Evolutionary conservation across 35 echinoderm and acorn worm species (phyloP).

Genomic region (Patiria miniata): DNA sequence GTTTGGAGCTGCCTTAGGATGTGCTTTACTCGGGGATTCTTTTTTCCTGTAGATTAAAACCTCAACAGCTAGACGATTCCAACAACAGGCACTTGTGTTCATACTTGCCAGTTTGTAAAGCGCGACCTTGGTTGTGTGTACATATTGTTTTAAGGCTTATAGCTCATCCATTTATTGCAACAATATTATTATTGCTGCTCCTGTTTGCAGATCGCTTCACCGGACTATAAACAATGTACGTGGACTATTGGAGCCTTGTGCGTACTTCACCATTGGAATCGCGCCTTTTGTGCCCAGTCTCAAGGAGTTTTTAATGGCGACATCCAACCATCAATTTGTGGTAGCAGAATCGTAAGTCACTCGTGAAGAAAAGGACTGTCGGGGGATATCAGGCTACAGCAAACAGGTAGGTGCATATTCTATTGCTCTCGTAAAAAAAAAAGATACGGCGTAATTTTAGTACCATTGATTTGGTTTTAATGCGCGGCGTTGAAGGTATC

Average conservation of each 20-base stretch:
- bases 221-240: too few species aligned
- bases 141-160: conserved; percentile 8
- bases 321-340: not conserved
- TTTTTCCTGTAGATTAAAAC: too few species aligned
- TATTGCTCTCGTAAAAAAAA: not conserved
- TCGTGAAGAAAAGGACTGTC: not conserved
- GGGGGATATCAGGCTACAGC: not conserved
- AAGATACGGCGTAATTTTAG: not conserved
- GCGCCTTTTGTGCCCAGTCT: not conserved
- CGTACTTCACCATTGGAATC: not conserved
- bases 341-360: not conserved
- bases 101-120: not conserved
- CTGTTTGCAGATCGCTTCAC: too few species aligned
- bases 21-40: too few species aligned
- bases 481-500: too few species aligned
- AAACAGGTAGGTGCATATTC: not conserved
- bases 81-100: too few species aligned
- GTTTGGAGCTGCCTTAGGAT: not conserved
- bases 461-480: too few species aligned
- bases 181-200: too few species aligned
- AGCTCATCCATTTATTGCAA: not conserved
- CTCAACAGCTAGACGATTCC: too few species aligned
- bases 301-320: not conserved
- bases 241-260: too few species aligned
- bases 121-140: not conserved